A percentile compares a stretch with the other conserved stretches of the same genome.
Conservation (phyloP, 2,797 vertebrate genomes). For the Netta rufina region DNA sequence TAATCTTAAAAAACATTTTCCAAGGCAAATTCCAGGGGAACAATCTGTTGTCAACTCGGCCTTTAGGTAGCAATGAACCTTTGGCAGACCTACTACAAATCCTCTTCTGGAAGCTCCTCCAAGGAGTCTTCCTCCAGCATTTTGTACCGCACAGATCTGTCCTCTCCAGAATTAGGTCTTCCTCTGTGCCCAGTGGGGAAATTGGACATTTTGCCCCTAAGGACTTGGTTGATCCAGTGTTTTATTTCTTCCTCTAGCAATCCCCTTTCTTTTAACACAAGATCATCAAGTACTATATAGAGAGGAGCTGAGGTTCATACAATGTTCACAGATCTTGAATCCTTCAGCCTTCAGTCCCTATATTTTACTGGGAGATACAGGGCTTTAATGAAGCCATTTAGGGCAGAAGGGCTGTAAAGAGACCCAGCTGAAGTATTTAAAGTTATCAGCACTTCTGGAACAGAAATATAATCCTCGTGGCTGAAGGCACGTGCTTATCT, state of each 20-base stretch:
- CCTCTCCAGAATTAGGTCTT: background rate
- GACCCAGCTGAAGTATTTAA: background rate
- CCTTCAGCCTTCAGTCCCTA: background rate
- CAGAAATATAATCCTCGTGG: background rate
- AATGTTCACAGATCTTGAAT: background rate
- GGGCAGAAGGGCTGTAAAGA: background rate
- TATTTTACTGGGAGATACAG: background rate
- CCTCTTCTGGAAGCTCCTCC: background rate
- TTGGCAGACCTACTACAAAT: constrained; percentile 20
- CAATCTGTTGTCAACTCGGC: background rate
- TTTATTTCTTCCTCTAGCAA: background rate
- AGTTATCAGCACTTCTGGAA: background rate
- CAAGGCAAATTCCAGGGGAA: background rate
- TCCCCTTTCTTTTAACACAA: background rate
- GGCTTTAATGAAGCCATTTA: background rate
- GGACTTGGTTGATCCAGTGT: background rate
- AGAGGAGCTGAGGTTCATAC: background rate
- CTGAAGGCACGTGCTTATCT: background rate
- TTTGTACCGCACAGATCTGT: background rate
- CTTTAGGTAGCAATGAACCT: background rate
- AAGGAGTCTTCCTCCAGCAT: background rate
- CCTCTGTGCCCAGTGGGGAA: background rate
- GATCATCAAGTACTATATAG: background rate
- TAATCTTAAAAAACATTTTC: background rate
- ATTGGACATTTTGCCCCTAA: background rate